Base-by-base conservation (phyloP, 1,140 invertebrate genomes). In the Lamellibrachia luymesi region DNA sequence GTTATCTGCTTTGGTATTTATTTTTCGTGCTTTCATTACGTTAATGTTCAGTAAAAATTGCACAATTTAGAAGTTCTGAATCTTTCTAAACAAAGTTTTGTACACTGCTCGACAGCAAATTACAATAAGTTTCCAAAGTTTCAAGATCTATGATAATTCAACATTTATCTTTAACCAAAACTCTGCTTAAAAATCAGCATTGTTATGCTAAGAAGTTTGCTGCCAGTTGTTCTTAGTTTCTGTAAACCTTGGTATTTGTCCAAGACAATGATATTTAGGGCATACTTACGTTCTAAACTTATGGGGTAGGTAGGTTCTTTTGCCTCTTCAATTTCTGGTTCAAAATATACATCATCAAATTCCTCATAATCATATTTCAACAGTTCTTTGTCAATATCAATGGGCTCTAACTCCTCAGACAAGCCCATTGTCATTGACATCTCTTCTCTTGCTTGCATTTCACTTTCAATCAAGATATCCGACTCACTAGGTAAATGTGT, bases 351-450 rank as follows among this genome's bases (percentile, higher is more conserved):
- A 51, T 94, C 93, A n/a, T 94, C 93, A 90, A 93, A 94, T 92
- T 94, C 93, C 90, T 94, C 92, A 92, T 93, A 93, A 50, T 94
- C 92, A 51, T 94, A 94, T 50, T 91, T 51, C 92, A 92, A 51
- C 92, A 94, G 80, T 93, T 94, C 93, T 52, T 91, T 91, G 51
- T 94, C 93, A 94, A 94, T 89, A 56, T 94, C 90, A 51, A 93
- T 52, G 49, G 91, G 49, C 13, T 92, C 51, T 52, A 50, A 80
- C 64, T 80, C 64, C 25, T 80, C 64, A 4, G 5, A 56, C 52
- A 56, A 56, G 52, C 13, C 13, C 52, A 7, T 56, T 56, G 64
- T 2, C 25, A 80, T 56, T 56, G 64, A 80, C 25, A 80, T 22
- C 1, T 80, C 64, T 22, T 80, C 17, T 80, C 25, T 22, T 6